A percentile compares a stretch with the other conserved stretches of the same genome.
Conservation (phyloP, 2,113 vertebrate genomes). For the Paradoxurus hermaphroditus region DNA sequence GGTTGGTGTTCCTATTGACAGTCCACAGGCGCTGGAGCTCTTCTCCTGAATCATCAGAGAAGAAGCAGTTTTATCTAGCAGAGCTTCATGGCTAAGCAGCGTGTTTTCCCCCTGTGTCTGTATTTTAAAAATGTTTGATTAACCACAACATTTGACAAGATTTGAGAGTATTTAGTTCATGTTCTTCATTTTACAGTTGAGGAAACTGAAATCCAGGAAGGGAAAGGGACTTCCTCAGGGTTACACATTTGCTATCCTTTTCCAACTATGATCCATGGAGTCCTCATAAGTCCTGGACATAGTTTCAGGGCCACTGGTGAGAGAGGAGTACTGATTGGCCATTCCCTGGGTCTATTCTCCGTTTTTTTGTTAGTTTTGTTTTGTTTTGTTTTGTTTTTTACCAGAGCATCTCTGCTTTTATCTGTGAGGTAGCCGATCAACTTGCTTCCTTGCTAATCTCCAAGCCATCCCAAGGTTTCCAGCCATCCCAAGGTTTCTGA, state of each 20-base stretch:
- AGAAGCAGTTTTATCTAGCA: background rate
- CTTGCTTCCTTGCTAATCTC: background rate
- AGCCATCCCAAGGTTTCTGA: background rate
- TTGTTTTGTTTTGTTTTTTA: no score
- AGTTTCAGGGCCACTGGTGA: background rate
- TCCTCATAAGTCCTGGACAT: background rate
- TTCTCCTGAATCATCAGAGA: slow-evolving; percentile 23
- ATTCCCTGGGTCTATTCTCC: background rate
- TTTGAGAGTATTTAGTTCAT: background rate
- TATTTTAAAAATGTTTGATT: background rate
- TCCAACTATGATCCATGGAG: background rate
- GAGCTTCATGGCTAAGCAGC: background rate
- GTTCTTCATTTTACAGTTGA: background rate
- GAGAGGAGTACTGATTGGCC: background rate
- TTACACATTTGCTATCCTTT: background rate
- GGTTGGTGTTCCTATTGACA: background rate
- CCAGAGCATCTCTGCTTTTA: background rate
- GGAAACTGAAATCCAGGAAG: background rate
- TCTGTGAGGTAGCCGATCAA: background rate
- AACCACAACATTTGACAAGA: background rate
- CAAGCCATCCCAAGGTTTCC: no score
- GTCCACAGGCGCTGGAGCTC: background rate
- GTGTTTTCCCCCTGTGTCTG: background rate
- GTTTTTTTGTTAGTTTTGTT: no score
- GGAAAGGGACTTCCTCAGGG: background rate